Base-by-base conservation (phyloP, 2,113 vertebrate genomes). In the Excalfactoria chinensis region DNA sequence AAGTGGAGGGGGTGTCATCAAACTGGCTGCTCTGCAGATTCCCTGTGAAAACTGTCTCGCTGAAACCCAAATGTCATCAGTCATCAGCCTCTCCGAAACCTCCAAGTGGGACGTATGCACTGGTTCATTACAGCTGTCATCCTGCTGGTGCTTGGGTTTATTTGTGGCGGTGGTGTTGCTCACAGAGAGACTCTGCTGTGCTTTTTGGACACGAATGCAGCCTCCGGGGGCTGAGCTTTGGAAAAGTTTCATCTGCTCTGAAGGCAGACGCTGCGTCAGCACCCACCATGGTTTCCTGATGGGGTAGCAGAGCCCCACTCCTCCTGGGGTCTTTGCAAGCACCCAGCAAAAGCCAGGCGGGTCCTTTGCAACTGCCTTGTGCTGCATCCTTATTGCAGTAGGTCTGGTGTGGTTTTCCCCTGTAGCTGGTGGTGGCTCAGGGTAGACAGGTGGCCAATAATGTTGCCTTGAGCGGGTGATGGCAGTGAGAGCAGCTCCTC, bases 61-160 rank as follows among this genome's bases (percentile, higher is more conserved):
- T 34, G 73, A 81, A 93, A 95, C 88, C 92, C 95, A 93, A 95
- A 93, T 84, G 96, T 78, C 95, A 95, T 96, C 96, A 22, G 90
- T 96, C 93, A 96, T 35, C 92, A 81, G 92, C 84, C 88, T 94
- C 84, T 82, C 73, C 25, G 70, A 90, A 96, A 84, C 76, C 92
- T 95, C 94, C 4, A 17, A 96, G 96, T 68, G 90, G 96, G 93
- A 93, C 58, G 86, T 80, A 62, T 14, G 73, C 40, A 3, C 80
- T 76, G 95, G 90, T 92, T 95, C 90, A 75, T 96, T 95, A 94
- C 96, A 95, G 90, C 90, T 94, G 96, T 94, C 88, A 84, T 56
- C 88, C 80, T 49, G 86, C 92, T 44, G 92, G 76, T 81, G 92
- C 95, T 81, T 51, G 73, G 73, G 72, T 96, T 95, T 92, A 92